Base-by-base conservation (phyloP, 2,113 vertebrate species). In the Dendropsophus ebraccatus region DNA sequence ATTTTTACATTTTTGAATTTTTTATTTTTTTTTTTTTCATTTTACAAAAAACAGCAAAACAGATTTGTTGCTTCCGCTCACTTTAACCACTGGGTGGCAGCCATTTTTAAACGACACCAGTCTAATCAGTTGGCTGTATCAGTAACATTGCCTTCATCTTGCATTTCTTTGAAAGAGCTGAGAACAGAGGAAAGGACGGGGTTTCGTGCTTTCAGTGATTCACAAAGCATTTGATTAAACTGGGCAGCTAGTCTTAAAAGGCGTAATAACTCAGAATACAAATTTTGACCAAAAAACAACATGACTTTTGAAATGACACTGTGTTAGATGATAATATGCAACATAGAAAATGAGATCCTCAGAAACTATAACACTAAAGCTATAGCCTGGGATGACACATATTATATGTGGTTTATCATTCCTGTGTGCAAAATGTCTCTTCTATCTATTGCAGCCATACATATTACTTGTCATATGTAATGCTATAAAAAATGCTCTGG, bases 121-220 rank as follows among this genome's bases (percentile, higher is more conserved):
- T 76, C 83, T 67, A 52, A 85, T 85, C 56, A 49, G 32, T 23
- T 84, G 54, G 32, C 82, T 75, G 49, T 75, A 84, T 82, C 82
- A 14, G 30, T 84, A 58, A 75, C 35, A 8, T 35, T 19, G n/a
- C 54, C 82, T 84, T 84, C 70, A 75, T 75, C 70, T 75, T 84
- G 49, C 37, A 60, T 75, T 47, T 41, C 70, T 84, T 74, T 84
- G 82, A 84, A 84, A 62, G 35, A 47, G 70, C 52, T 13, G 82
- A 84, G 50, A 84, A 84, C 52, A 84, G 82, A 84, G 14, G 70
- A 49, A 52, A 72, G 65, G 62, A 67, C 62, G 54, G 30, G 65
- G 65, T 82, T 82, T 82, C 14, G 72, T 84, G 73, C 45, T 84
- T 47, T 84, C 35, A 47, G 50, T 75, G 82, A 84, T 84, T 60